phyloP scores from a whole-genome alignment of 1,140 invertebrate genomes.

The Drosophila pachea region DNA sequence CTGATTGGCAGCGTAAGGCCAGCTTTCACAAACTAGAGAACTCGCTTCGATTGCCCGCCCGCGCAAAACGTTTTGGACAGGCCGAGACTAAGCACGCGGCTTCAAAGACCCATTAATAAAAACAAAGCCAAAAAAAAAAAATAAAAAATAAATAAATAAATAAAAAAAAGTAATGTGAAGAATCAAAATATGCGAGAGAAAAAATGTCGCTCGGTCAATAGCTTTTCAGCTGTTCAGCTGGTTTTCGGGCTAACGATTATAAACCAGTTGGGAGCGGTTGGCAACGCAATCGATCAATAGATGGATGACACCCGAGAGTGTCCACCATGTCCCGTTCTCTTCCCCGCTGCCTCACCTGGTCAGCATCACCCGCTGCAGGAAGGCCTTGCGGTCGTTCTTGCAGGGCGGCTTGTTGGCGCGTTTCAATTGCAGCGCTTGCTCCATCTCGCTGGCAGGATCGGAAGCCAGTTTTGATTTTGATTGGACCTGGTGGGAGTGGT shows the following conservation, averaged over 20 bases:
- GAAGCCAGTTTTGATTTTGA: conserved; percentile 3
- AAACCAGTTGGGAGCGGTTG: conserved; percentile 63
- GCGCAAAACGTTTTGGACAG: conserved; percentile 21
- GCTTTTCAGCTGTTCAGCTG: conserved; percentile 68
- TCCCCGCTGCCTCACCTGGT: conserved; percentile 67
- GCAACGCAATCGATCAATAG: conserved; percentile 67
- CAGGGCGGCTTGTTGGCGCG: conserved; percentile 72
- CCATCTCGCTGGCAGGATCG: conserved; percentile 53
- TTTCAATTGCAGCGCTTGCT: conserved; percentile 68
- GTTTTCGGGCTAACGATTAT: conserved; percentile 36
- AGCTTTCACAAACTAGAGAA: conserved; percentile 16
- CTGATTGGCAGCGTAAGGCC: neutral
- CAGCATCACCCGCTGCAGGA: conserved; percentile 74
- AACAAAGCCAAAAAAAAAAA: too few relatives aligned
- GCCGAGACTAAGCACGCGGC: conserved; percentile 29
- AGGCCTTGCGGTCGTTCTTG: conserved; percentile 78
- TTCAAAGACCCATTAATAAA: conserved; percentile 22
- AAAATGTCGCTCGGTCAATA: conserved; percentile 72
- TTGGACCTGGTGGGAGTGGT: conserved; percentile 4
- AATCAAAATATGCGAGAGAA: conserved; percentile 18
- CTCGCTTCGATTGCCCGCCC: conserved; percentile 31
- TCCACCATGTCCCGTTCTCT: too few relatives aligned
- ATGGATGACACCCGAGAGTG: neutral
- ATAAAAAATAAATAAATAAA: conserved; percentile 25
- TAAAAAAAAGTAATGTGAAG: conserved; percentile 22